phyloP scores from a whole-genome alignment of 1,140 invertebrate genomes.

The Octopus sinensis region DNA sequence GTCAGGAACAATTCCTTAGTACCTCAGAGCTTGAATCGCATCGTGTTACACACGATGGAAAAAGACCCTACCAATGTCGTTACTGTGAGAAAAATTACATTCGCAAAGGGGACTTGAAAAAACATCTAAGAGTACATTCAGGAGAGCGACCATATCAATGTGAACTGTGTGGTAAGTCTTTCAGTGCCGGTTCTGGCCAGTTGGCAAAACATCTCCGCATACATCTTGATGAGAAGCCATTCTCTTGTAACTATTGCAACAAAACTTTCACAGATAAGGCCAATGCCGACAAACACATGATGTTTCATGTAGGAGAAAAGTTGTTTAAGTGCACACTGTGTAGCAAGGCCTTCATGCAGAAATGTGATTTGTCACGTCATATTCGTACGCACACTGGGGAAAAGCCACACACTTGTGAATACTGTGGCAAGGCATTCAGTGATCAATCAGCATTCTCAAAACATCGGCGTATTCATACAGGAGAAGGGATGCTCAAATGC shows the following conservation, averaged over 20 bases:
- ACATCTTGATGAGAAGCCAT: constrained; percentile 57
- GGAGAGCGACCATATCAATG: constrained; percentile 3
- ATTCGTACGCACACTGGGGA: not conserved
- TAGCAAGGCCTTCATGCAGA: constrained; percentile 1
- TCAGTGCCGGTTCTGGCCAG: constrained; percentile 50
- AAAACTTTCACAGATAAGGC: constrained; percentile 57
- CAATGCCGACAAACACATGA: constrained; percentile 51
- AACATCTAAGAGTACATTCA: constrained; percentile 20
- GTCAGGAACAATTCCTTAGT: not conserved
- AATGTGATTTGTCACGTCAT: not conserved
- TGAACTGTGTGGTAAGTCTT: constrained; percentile 1
- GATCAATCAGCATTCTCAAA: not conserved
- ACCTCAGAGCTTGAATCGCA: not conserved
- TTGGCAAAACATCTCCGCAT: constrained; percentile 53
- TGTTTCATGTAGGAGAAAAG: constrained; percentile 20
- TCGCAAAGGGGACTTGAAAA: constrained; percentile 11
- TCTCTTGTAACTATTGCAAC: constrained; percentile 48
- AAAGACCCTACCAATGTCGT: constrained; percentile 46
- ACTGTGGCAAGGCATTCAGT: constrained; percentile 11
- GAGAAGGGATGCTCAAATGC: not conserved
- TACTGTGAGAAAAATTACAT: constrained; percentile 21
- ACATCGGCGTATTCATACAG: not conserved
- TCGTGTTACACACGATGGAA: not conserved
- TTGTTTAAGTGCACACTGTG: constrained; percentile 60
- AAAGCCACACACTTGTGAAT: constrained; percentile 4